Percentiles rank a stretch among this genome's conserved stretches.
phyloP scores from a whole-genome alignment of 2,113 vertebrate genomes.

The Gnathonemus echidnorhynchus region DNA sequence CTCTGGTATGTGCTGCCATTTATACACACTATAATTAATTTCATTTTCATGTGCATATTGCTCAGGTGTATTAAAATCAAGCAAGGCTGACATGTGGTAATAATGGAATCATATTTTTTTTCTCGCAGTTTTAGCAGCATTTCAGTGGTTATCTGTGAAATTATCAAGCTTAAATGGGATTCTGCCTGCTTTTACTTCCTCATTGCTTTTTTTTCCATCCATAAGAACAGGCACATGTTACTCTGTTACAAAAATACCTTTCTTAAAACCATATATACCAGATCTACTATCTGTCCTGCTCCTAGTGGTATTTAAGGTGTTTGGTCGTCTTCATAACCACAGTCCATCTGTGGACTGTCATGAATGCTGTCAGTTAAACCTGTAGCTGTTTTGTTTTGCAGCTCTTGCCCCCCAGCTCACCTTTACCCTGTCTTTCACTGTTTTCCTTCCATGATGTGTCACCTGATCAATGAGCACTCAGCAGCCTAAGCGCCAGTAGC shows the following conservation, averaged over 20 bases:
- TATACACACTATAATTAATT: neutral
- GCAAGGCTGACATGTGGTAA: neutral
- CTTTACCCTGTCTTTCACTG: neutral
- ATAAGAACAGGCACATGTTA: neutral
- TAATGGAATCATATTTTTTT: neutral
- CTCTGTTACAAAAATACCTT: neutral
- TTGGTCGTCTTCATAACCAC: neutral
- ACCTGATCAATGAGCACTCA: neutral
- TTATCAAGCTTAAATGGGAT: neutral
- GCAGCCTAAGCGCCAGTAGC: neutral
- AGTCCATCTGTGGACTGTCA: neutral
- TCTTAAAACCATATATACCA: neutral
- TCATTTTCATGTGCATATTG: neutral
- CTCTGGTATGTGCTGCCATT: neutral
- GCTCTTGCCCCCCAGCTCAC: neutral
- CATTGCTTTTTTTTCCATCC: neutral
- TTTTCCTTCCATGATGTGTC: neutral
- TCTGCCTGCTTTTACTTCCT: neutral
- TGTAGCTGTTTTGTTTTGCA: neutral
- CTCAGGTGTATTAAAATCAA: neutral
- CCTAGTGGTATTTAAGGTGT: neutral
- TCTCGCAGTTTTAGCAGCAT: neutral
- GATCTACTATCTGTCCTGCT: neutral
- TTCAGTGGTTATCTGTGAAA: neutral
- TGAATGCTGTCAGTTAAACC: neutral